A percentile compares a stretch with the other conserved stretches of the same genome.
Evolutionary conservation across 2,797 vertebrate genomes (phyloP).

Genomic region (Tokudaia tokunoshimensis): DNA sequence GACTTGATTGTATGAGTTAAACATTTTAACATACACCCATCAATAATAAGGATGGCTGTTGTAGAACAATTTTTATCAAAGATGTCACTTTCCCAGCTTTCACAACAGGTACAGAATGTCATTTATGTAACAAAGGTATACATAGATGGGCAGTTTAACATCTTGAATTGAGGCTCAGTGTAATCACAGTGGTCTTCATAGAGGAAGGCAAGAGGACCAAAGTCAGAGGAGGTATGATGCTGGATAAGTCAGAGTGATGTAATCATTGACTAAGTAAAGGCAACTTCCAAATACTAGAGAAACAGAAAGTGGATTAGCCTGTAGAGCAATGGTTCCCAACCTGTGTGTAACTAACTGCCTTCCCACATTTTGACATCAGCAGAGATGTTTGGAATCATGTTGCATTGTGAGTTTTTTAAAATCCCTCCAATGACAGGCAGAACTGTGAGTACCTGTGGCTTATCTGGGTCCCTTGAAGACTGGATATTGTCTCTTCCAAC

Average conservation of each 20-base stretch:
- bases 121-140: not conserved
- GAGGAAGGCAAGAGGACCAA: not conserved
- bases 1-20: slow-evolving; percentile 44
- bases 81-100: not conserved
- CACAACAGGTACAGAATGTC: not conserved
- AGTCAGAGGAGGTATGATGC: not conserved
- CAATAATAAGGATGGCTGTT: slow-evolving; percentile 3
- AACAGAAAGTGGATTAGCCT: not conserved
- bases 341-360: not conserved
- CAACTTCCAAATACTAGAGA: not conserved
- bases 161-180: not conserved
- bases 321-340: not conserved
- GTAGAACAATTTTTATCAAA: not conserved
- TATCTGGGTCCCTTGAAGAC: slow-evolving; percentile 97
- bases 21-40: slow-evolving; percentile 42
- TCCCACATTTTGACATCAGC: not conserved
- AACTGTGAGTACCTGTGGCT: slow-evolving; percentile 93
- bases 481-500: slow-evolving; percentile 99
- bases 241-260: not conserved
- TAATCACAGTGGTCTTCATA: not conserved
- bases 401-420: not conserved
- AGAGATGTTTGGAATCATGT: not conserved
- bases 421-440: not conserved
- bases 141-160: not conserved
- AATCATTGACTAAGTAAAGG: not conserved